Evolutionary conservation across 2,797 vertebrate species (phyloP).

Genomic region (Lemur catta): DNA sequence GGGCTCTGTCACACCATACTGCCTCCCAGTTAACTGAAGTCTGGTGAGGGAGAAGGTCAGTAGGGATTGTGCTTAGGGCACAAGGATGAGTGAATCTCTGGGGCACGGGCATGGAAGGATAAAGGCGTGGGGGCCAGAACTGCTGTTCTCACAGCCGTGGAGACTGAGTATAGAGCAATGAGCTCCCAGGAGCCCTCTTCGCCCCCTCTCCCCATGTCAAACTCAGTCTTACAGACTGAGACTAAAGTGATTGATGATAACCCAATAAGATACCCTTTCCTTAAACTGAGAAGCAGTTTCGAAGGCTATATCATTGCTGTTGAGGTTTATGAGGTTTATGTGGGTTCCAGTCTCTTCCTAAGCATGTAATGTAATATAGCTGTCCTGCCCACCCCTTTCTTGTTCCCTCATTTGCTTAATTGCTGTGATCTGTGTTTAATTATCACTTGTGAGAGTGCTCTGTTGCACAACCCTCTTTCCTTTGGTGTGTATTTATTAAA

Average conservation of each 20-base stretch:
- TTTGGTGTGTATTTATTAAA: slow-evolving; percentile 67
- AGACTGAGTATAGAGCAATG: background rate
- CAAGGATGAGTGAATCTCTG: background rate
- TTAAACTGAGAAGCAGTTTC: background rate
- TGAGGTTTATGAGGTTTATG: background rate
- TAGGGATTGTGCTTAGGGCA: background rate
- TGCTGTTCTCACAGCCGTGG: background rate
- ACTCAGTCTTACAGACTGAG: background rate
- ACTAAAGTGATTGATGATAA: background rate
- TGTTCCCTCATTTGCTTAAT: slow-evolving; percentile 68
- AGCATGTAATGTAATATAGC: background rate
- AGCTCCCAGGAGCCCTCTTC: background rate
- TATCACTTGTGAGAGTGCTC: slow-evolving; percentile 62
- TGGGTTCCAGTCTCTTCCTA: background rate
- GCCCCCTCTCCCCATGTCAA: background rate
- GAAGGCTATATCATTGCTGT: background rate
- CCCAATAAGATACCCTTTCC: background rate
- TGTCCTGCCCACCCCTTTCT: slow-evolving; percentile 51
- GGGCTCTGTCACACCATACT: background rate
- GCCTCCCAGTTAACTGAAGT: background rate
- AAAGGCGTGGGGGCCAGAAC: background rate
- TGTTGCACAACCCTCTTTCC: slow-evolving; percentile 59
- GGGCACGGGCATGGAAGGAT: background rate
- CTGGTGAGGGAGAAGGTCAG: background rate
- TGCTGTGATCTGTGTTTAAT: slow-evolving; percentile 73